These are phyloP conservation scores for Neoniphon sammara DNA, from an alignment of 2,797 vertebrate species.

Conservation along the genomic window DNA sequence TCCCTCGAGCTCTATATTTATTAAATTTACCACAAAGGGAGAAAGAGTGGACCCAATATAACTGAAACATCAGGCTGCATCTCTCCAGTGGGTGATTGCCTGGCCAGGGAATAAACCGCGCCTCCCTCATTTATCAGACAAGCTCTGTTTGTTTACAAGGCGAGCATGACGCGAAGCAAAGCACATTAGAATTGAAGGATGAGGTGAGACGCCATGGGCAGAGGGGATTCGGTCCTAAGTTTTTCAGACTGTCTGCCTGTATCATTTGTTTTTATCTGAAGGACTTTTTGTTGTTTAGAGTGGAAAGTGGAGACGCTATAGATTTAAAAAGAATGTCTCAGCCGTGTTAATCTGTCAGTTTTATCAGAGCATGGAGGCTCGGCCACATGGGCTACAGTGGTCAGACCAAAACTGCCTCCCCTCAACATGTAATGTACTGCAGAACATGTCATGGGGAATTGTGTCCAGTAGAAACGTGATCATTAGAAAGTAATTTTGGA, in stretches of 20 bases:
- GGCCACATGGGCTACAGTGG: too few species aligned
- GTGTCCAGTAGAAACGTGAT: background rate
- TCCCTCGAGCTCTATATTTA: slow-evolving; percentile 54
- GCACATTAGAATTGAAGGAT: slow-evolving; percentile 50
- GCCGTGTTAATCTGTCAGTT: slow-evolving; percentile 19
- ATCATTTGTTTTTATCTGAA: slow-evolving; percentile 38
- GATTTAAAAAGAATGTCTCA: slow-evolving; percentile 28
- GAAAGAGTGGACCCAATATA: slow-evolving; percentile 14
- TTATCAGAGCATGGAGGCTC: slow-evolving; percentile 6
- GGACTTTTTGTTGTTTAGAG: background rate
- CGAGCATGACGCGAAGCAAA: slow-evolving; percentile 26
- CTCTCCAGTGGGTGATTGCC: slow-evolving; percentile 35
- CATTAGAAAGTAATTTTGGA: background rate
- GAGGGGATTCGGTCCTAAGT: slow-evolving; percentile 5
- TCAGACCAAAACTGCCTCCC: slow-evolving; percentile 6
- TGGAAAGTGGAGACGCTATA: slow-evolving; percentile 2
- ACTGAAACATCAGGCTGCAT: slow-evolving; percentile 34
- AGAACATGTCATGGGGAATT: background rate
- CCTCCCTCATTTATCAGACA: slow-evolving; percentile 53
- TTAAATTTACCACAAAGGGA: slow-evolving; percentile 48
- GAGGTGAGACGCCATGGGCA: slow-evolving; percentile 39
- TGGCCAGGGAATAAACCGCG: slow-evolving; percentile 24
- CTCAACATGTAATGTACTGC: background rate
- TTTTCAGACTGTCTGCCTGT: slow-evolving; percentile 29
- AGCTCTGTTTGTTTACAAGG: slow-evolving; percentile 51